phyloP scores from a whole-genome alignment of 2,797 vertebrate species.

The Myotis findleyi region DNA sequence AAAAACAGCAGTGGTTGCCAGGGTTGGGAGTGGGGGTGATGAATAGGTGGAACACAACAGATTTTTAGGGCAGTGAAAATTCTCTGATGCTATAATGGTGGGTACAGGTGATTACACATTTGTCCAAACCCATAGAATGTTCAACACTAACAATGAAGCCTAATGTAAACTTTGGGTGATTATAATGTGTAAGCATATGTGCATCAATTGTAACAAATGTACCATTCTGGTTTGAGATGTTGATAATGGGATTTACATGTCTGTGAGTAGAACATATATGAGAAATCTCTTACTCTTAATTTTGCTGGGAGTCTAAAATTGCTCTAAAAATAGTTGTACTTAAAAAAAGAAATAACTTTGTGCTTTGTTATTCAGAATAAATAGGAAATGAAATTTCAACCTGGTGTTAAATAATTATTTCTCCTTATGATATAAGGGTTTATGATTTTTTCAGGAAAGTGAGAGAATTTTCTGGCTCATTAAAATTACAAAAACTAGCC shows the following conservation, averaged over 20 bases:
- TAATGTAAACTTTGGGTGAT: not conserved
- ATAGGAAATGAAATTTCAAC: conserved; percentile 36
- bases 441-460: conserved; percentile 62
- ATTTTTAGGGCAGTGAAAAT: not conserved
- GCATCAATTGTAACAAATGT: not conserved
- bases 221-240: not conserved
- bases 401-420: not conserved
- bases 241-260: not conserved
- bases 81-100: not conserved
- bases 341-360: not conserved
- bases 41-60: not conserved
- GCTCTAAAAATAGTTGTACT: not conserved
- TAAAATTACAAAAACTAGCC: not conserved
- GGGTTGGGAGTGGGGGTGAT: not conserved
- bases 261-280: not conserved
- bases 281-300: not conserved
- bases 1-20: not conserved
- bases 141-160: not conserved
- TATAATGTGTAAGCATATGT: not conserved
- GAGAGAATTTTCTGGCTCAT: not conserved
- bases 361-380: conserved; percentile 32
- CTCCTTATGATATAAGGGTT: not conserved
- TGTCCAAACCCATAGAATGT: not conserved
- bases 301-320: not conserved
- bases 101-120: not conserved